phyloP scores from a whole-genome alignment of 2,797 vertebrate genomes.

The Chelonia mydas region DNA sequence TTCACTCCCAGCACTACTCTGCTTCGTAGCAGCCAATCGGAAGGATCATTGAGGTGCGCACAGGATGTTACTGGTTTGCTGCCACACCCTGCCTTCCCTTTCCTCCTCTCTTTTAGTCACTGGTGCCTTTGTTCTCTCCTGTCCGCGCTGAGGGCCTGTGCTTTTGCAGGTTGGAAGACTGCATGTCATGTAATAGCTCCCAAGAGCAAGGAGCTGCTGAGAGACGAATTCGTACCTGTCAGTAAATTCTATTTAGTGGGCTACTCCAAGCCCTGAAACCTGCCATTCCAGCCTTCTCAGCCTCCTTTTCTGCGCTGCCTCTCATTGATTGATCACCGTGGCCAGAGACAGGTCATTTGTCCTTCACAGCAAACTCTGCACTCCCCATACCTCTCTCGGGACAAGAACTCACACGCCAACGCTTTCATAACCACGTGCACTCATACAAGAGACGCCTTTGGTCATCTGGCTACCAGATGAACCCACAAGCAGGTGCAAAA shows the following conservation, averaged over 20 bases:
- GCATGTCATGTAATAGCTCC: conserved; percentile 41
- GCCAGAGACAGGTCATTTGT: neutral
- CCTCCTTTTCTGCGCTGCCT: neutral
- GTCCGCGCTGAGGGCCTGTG: conserved; percentile 31
- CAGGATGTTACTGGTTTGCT: neutral
- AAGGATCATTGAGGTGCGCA: neutral
- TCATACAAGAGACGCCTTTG: neutral
- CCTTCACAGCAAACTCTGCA: neutral
- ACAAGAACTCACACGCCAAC: neutral
- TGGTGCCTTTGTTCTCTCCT: neutral
- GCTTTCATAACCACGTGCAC: neutral
- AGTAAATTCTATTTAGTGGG: conserved; percentile 2
- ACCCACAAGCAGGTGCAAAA: neutral
- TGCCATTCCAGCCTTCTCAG: neutral
- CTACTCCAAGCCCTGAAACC: neutral
- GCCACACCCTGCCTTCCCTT: neutral
- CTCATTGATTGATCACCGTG: conserved; percentile 1
- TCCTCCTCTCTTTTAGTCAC: neutral
- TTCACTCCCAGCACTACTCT: neutral
- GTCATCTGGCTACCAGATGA: neutral
- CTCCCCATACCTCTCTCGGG: neutral
- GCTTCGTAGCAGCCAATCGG: neutral
- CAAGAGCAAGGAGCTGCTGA: conserved; percentile 57
- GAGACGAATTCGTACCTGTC: conserved; percentile 58
- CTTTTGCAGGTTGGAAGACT: conserved; percentile 18